Evolutionary conservation across 92 coral and sea anemone genomes (phyloP).

Genomic region (Epizoanthus stellaris): DNA sequence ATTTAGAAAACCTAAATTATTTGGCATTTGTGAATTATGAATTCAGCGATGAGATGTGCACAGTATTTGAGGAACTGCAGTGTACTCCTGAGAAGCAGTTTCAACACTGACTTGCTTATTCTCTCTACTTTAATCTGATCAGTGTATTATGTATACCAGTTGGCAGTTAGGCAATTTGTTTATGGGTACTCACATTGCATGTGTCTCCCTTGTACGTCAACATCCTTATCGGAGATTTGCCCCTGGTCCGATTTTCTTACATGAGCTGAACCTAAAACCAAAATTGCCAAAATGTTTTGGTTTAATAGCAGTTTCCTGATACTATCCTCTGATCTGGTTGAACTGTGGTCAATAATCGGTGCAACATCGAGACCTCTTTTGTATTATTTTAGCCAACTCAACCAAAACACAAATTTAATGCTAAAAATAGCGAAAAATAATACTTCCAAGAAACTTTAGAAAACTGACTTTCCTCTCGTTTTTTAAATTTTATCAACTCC

Average conservation of each 20-base stretch:
- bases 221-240: constrained; percentile 64
- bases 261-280: constrained; percentile 67
- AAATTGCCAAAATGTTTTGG: not conserved
- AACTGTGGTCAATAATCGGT: not conserved
- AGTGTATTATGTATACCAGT: not conserved
- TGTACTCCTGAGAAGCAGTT: too few relatives aligned
- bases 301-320: not conserved
- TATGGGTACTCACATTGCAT: constrained; percentile 67
- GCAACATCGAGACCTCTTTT: not conserved
- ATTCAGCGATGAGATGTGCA: too few relatives aligned
- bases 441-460: not conserved
- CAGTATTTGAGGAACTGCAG: too few relatives aligned
- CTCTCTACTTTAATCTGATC: not conserved
- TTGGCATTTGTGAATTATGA: too few relatives aligned
- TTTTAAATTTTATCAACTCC: not conserved
- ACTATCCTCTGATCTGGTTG: not conserved
- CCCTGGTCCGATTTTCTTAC: constrained; percentile 74
- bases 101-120: not conserved
- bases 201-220: constrained; percentile 59
- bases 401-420: not conserved
- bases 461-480: not conserved
- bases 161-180: not conserved
- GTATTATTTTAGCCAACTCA: not conserved
- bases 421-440: not conserved
- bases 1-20: too few relatives aligned